phyloP scores from a whole-genome alignment of 2,113 vertebrate genomes.

The Donacobius atricapilla region DNA sequence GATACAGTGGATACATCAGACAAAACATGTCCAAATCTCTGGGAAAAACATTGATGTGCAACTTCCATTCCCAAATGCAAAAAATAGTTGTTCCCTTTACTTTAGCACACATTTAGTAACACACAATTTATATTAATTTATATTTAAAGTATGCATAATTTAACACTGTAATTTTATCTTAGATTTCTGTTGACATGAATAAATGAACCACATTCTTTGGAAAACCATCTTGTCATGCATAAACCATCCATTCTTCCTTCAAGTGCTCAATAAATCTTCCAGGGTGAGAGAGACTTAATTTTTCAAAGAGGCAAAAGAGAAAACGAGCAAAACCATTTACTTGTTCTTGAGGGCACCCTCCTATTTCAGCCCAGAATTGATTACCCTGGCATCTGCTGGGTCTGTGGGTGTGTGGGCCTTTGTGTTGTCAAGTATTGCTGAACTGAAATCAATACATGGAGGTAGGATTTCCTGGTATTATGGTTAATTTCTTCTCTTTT shows the following conservation, averaged over 20 bases:
- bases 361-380: neutral
- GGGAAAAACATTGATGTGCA: neutral
- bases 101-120: neutral
- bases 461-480: neutral
- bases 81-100: neutral
- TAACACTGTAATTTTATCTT: neutral
- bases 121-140: neutral
- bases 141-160: neutral
- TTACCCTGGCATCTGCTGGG: neutral
- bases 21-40: neutral
- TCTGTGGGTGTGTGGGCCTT: neutral
- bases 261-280: neutral
- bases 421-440: neutral
- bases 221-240: neutral
- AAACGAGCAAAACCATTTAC: neutral
- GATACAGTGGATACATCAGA: neutral
- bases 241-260: neutral
- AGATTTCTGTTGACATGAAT: neutral
- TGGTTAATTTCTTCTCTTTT: neutral
- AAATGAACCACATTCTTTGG: neutral
- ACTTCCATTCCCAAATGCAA: neutral
- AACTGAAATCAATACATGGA: neutral
- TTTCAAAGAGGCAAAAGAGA: neutral
- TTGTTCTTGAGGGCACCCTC: neutral
- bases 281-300: neutral